Conservation (phyloP, 2,888 invertebrate genomes). For the Ptilodon capucinus region DNA sequence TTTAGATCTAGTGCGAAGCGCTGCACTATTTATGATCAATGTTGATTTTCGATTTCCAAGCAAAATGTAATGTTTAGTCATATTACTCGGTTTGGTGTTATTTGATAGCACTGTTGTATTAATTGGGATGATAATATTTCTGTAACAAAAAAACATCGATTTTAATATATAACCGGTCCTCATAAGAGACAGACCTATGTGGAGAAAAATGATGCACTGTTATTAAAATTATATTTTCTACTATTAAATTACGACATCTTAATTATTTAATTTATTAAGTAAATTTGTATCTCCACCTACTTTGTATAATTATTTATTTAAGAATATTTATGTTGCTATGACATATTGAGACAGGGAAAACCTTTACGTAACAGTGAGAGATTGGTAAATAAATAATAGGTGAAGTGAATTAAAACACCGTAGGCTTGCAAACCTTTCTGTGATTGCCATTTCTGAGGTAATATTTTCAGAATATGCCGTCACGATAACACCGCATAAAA, state of each 20-base stretch:
- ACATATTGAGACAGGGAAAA: too few species aligned
- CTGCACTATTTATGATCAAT: constrained; percentile 36
- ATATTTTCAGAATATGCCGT: constrained; percentile 4
- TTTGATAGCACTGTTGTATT: neutral
- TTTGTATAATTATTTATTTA: too few species aligned
- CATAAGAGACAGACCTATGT: too few species aligned
- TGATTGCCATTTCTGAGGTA: neutral
- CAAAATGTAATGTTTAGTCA: neutral
- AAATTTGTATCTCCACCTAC: too few species aligned
- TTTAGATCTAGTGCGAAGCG: neutral
- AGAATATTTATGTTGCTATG: too few species aligned
- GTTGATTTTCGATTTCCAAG: constrained; percentile 20
- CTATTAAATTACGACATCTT: too few species aligned
- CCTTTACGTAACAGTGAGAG: too few species aligned
- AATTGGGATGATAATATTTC: neutral
- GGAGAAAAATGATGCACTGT: too few species aligned
- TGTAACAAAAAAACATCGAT: neutral
- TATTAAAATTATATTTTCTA: too few species aligned
- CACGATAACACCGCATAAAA: constrained; percentile 6
- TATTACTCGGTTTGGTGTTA: neutral
- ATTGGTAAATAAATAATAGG: too few species aligned
- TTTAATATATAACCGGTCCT: neutral
- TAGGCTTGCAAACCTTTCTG: neutral
- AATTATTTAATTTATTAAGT: too few species aligned
- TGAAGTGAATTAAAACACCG: neutral